A percentile compares a stretch with the other conserved stretches of the same genome.
Conservation (phyloP, 2,888 invertebrate species). For the Calliscelio sp. region DNA sequence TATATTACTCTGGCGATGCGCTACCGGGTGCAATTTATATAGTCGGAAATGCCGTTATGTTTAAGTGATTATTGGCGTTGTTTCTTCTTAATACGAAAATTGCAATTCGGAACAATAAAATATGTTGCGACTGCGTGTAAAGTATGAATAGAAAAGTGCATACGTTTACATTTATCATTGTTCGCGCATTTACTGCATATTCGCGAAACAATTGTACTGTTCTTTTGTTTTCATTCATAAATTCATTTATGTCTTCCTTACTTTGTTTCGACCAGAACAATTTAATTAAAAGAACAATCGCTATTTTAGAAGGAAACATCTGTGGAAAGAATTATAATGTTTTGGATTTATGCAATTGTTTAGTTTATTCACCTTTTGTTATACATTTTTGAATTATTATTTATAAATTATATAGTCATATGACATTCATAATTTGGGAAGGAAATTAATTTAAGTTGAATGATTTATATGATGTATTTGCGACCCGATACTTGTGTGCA, state of each 20-base stretch:
- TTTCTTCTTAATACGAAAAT: slow-evolving; percentile 35
- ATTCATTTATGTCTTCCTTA: slow-evolving; percentile 40
- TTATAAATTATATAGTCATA: no score
- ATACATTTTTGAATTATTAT: no score
- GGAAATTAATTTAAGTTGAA: no score
- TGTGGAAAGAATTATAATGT: slow-evolving; percentile 31
- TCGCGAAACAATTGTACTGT: slow-evolving; percentile 24
- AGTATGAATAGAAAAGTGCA: slow-evolving; percentile 35
- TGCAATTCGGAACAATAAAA: slow-evolving; percentile 23
- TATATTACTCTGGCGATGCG: slow-evolving; percentile 34
- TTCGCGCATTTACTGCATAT: slow-evolving; percentile 38
- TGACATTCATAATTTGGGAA: no score
- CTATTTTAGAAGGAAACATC: slow-evolving; percentile 27
- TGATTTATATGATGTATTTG: no score
- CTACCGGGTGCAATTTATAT: slow-evolving; percentile 44
- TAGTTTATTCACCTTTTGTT: background rate
- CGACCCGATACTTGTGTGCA: no score
- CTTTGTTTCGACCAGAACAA: slow-evolving; percentile 21
- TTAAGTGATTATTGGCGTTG: slow-evolving; percentile 37
- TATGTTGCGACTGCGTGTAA: slow-evolving; percentile 22
- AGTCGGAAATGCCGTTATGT: slow-evolving; percentile 30
- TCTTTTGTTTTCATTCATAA: slow-evolving; percentile 46
- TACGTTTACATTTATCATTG: slow-evolving; percentile 45
- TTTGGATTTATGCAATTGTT: background rate
- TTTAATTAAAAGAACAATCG: slow-evolving; percentile 43